phyloP scores from a whole-genome alignment of 2,797 vertebrate species.

The Erpetoichthys calabaricus region DNA sequence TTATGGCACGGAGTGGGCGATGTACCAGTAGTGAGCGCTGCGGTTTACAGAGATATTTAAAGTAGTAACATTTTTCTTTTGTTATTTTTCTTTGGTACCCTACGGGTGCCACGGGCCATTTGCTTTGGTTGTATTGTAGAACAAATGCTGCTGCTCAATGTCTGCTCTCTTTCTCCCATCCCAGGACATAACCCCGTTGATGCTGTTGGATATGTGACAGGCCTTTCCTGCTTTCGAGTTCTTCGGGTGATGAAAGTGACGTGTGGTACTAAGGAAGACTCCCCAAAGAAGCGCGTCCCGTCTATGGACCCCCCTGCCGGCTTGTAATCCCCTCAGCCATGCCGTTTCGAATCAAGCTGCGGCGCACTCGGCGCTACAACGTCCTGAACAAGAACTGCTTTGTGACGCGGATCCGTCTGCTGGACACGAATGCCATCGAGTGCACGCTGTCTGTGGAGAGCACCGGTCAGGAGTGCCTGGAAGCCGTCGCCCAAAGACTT shows the following conservation, averaged over 20 bases:
- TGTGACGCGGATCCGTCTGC: constrained; percentile 76
- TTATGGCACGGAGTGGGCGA: no score
- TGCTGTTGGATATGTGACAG: constrained; percentile 68
- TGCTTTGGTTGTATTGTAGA: no score
- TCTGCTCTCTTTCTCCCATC: constrained; percentile 16
- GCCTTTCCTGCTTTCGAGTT: constrained; percentile 41
- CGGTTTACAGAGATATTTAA: no score
- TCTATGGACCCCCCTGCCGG: constrained; percentile 7
- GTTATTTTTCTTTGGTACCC: no score
- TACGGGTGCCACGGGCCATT: no score
- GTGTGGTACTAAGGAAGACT: constrained; percentile 38
- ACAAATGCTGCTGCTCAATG: no score
- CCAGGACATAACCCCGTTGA: constrained; percentile 36
- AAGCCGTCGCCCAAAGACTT: constrained; percentile 83
- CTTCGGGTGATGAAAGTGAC: constrained; percentile 34
- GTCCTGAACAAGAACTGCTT: constrained; percentile 96
- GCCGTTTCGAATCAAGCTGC: constrained; percentile 83
- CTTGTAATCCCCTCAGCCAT: constrained; percentile 46
- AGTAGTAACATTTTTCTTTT: no score
- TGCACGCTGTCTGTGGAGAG: constrained; percentile 88
- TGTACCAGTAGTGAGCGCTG: no score
- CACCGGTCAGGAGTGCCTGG: constrained; percentile 88
- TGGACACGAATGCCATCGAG: constrained; percentile 81
- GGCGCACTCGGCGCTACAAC: constrained; percentile 84
- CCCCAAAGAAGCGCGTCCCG: constrained; percentile 26